Percentiles rank a stretch among this genome's conserved stretches.
These are phyloP conservation scores for Hormaphis cornu DNA, from an alignment of 1,140 invertebrate species.

Conservation along the genomic window DNA sequence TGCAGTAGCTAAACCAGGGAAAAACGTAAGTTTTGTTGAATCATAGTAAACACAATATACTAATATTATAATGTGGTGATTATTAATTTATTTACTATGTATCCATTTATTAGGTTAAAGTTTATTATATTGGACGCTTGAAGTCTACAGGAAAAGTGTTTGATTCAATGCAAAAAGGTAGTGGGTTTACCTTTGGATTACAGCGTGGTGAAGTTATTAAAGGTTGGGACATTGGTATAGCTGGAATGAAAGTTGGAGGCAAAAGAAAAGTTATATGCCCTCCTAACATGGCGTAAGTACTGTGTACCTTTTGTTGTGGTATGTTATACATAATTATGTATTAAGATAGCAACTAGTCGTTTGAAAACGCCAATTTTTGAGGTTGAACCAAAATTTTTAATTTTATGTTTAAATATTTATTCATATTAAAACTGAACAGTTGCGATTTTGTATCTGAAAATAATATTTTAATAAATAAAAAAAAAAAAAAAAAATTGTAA, in stretches of 20 bases:
- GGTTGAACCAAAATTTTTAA: too few relatives aligned
- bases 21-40: slow-evolving; percentile 48
- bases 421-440: too few relatives aligned
- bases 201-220: slow-evolving; percentile 79
- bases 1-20: slow-evolving; percentile 62
- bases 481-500: background rate
- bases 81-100: background rate
- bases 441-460: too few relatives aligned
- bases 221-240: slow-evolving; percentile 81
- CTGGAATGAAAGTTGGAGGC: slow-evolving; percentile 86
- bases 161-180: slow-evolving; percentile 59
- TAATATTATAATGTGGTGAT: background rate
- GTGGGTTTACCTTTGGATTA: slow-evolving; percentile 75
- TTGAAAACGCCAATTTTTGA: too few relatives aligned
- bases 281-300: slow-evolving; percentile 67
- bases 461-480: background rate
- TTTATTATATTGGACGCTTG: slow-evolving; percentile 69
- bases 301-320: slow-evolving; percentile 24
- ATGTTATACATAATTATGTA: too few relatives aligned
- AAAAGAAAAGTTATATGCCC: slow-evolving; percentile 78
- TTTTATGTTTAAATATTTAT: too few relatives aligned
- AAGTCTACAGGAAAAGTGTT: slow-evolving; percentile 75
- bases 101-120: slow-evolving; percentile 42
- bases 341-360: too few relatives aligned
- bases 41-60: background rate